Base-by-base conservation (phyloP, 2,888 invertebrate species). In the Trilocha varians region DNA sequence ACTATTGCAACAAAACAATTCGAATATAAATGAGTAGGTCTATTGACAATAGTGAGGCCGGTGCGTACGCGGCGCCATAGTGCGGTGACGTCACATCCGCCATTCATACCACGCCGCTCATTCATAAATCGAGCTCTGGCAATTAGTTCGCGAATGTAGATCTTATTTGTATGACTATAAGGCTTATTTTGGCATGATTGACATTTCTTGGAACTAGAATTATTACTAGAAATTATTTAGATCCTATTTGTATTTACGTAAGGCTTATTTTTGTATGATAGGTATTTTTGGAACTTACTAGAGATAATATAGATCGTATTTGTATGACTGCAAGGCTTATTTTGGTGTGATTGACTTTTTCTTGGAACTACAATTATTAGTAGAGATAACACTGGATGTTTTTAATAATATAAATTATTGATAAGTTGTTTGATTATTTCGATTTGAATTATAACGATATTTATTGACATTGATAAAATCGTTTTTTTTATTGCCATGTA, bases 21-120 rank as follows among this genome's bases (percentile, higher is more conserved):
- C 48, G 47, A 52, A 48, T 55, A 49, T 53, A 59, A 58, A 56
- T 55, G 52, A 53, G 49, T 58, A 53, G 25, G 25, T 25, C 46
- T 54, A 59, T 59, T 60, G 57, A 55, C 52, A 56, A 11, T 16
- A 33, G 39, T 9, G 47, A 43, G 48, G 42, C 36, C 48, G 68
- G 65, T 70, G 75, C 73, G 72, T 66, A 66, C 60, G 66, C 43
- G 67, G 62, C 70, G 67, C 65, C 67, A 55, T 55, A 49, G 55
- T 25, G 25, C 46, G 47, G 52, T 76, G 67, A 77, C 67, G 78
- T 78, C 78, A 79, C 61, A 60, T 73, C 73, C 78, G 61, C 70
- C 73, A 78, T 77, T 78, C 73, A 70, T 57, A 46, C 59, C 55
- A 51, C 57, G 61, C 50, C 57, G 61, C 63, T 65, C 82, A 80